Evolutionary conservation across 2,888 invertebrate species (phyloP).

Genomic region (Nymphalis polychloros): DNA sequence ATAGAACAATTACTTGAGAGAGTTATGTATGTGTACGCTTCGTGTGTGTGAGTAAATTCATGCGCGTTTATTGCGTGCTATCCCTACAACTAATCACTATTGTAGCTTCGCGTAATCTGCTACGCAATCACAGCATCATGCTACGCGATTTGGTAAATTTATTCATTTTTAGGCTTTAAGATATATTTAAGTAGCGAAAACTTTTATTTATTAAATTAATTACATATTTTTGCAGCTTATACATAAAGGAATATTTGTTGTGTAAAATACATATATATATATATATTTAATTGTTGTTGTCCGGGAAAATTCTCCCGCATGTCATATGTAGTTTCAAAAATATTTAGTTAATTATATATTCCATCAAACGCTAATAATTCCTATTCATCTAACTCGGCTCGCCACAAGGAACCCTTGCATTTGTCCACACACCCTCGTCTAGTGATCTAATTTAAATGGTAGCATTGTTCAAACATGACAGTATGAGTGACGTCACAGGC

Average conservation of each 20-base stretch:
- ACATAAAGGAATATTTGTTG: too few species aligned
- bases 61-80: neutral
- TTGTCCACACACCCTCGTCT: constrained; percentile 8
- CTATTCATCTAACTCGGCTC: too few species aligned
- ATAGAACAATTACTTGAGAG: neutral
- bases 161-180: too few species aligned
- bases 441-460: constrained; percentile 40
- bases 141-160: constrained; percentile 15
- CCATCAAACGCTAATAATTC: too few species aligned
- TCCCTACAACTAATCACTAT: constrained; percentile 3
- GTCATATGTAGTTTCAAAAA: too few species aligned
- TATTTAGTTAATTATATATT: too few species aligned
- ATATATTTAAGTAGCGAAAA: too few species aligned
- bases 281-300: too few species aligned
- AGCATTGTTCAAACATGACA: constrained; percentile 39
- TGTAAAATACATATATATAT: too few species aligned
- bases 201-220: too few species aligned
- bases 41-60: neutral
- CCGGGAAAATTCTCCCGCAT: too few species aligned
- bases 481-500: constrained; percentile 60
- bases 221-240: too few species aligned
- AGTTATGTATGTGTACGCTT: neutral
- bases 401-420: constrained; percentile 1
- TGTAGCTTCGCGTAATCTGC: constrained; percentile 25
- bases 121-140: constrained; percentile 27